Percentiles rank a stretch among this genome's conserved stretches.
These are phyloP conservation scores for Dendroctonus ponderosae DNA, from an alignment of 1,140 invertebrate species.

Conservation along the genomic window DNA sequence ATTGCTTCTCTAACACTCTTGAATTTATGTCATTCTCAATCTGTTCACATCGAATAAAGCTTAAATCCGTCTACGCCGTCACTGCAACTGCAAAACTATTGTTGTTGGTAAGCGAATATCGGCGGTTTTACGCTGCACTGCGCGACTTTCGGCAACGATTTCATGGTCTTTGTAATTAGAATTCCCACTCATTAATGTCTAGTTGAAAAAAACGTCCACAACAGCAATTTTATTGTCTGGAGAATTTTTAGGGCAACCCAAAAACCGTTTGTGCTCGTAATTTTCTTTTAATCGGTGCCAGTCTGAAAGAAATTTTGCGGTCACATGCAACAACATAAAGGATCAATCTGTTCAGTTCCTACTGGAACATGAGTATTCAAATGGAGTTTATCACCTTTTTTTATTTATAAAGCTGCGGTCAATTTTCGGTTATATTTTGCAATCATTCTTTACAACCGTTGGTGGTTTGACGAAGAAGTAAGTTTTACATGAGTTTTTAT, in stretches of 20 bases:
- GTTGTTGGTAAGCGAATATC: slow-evolving; percentile 10
- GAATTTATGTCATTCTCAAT: too few relatives aligned
- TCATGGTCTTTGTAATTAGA: slow-evolving; percentile 23
- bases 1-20: too few relatives aligned
- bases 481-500: too few relatives aligned
- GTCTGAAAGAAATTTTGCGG: background rate
- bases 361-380: too few relatives aligned
- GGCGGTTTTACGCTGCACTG: slow-evolving; percentile 17
- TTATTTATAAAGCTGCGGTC: too few relatives aligned
- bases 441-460: too few relatives aligned
- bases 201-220: slow-evolving; percentile 16
- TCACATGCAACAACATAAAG: background rate
- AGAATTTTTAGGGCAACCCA: slow-evolving; percentile 24
- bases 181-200: slow-evolving; percentile 24
- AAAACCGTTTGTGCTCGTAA: slow-evolving; percentile 10
- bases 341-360: too few relatives aligned
- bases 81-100: slow-evolving; percentile 10
- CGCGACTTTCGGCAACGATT: slow-evolving; percentile 22
- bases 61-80: background rate
- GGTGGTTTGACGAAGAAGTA: too few relatives aligned
- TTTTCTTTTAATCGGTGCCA: slow-evolving; percentile 1
- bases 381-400: too few relatives aligned
- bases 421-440: too few relatives aligned
- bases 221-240: slow-evolving; percentile 26
- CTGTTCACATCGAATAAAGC: too few relatives aligned